phyloP scores from a whole-genome alignment of 2,113 vertebrate genomes.

The Mirza zaza region DNA sequence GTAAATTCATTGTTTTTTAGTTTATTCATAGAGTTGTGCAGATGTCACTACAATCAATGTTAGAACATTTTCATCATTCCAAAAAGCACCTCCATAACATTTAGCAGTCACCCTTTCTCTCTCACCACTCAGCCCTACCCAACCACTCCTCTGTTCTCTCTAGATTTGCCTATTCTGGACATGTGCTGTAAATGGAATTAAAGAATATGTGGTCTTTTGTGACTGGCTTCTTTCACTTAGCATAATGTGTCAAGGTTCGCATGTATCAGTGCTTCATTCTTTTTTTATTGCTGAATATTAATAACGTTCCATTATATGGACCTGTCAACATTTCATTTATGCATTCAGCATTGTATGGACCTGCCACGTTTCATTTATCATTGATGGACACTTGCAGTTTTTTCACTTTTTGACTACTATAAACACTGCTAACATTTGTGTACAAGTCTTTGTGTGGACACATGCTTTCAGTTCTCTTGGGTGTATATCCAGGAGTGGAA shows the following conservation, averaged over 20 bases:
- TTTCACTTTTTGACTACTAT: not conserved
- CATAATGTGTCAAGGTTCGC: not conserved
- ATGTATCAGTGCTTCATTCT: not conserved
- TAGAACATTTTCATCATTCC: not conserved
- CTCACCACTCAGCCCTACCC: not conserved
- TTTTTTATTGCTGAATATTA: not conserved
- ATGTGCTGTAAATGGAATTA: not conserved
- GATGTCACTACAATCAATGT: not conserved
- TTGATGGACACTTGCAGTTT: not conserved
- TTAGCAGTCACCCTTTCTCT: not conserved
- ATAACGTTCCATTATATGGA: not conserved
- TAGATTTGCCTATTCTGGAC: not conserved
- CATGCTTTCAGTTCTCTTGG: not conserved
- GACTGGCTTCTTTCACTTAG: not conserved
- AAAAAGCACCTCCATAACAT: not conserved
- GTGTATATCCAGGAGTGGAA: not conserved
- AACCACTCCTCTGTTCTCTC: not conserved
- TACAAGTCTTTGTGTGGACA: not conserved
- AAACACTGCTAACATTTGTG: not conserved
- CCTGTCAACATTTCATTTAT: not conserved
- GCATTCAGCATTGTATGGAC: not conserved
- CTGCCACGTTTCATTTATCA: not conserved
- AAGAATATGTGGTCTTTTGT: not conserved
- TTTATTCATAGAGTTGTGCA: not conserved
- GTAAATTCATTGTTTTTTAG: not conserved